Conservation (phyloP, 2,888 invertebrate species). For the Troides oblongomaculatus region DNA sequence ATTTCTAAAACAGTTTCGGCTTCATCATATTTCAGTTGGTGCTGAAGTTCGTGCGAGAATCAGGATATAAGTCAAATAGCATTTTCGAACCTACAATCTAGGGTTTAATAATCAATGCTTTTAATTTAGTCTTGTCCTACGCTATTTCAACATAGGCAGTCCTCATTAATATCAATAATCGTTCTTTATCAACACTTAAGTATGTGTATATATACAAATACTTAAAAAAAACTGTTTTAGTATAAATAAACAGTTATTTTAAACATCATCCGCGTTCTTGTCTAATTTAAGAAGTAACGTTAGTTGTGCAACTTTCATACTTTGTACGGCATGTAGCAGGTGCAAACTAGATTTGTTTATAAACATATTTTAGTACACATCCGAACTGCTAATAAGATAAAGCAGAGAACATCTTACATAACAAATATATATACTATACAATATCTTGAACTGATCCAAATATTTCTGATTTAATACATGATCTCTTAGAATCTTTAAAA, state of each 20-base stretch:
- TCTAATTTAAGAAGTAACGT: constrained; percentile 17
- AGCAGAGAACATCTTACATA: not conserved
- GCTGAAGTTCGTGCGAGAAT: too few relatives aligned
- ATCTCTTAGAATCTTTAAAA: not conserved
- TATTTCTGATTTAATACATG: not conserved
- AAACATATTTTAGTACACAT: constrained; percentile 7
- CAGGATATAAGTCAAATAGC: too few relatives aligned
- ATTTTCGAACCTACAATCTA: too few relatives aligned
- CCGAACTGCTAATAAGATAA: not conserved
- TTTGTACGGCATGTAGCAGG: not conserved
- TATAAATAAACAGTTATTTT: not conserved
- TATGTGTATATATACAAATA: not conserved
- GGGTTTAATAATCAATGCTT: too few relatives aligned
- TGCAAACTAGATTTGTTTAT: not conserved
- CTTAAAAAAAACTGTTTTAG: not conserved
- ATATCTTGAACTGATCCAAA: not conserved
- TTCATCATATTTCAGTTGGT: too few relatives aligned
- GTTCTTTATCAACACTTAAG: not conserved
- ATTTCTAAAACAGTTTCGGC: too few relatives aligned
- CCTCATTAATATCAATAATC: too few relatives aligned
- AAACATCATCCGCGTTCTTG: not conserved
- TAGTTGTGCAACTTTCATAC: constrained; percentile 16
- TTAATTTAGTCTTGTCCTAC: too few relatives aligned
- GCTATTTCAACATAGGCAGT: too few relatives aligned
- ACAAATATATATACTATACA: not conserved